These are phyloP conservation scores for Malthinus flaveolus DNA, from an alignment of 2,888 invertebrate species.

Conservation along the genomic window DNA sequence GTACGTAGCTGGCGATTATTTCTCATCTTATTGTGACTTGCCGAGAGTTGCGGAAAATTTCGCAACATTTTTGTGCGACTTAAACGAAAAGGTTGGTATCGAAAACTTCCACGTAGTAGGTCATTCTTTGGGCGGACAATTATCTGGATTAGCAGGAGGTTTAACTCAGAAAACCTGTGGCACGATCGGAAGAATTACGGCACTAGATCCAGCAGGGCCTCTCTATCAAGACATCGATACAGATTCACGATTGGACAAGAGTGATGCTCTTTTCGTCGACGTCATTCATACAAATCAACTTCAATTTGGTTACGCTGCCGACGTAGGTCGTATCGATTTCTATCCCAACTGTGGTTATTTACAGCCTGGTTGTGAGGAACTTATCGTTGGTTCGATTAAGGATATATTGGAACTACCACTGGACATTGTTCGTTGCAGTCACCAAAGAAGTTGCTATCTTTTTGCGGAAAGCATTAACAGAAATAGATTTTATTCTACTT, in stretches of 20 bases:
- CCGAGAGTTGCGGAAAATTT: too few relatives aligned
- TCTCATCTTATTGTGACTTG: too few relatives aligned
- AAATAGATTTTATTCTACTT: too few relatives aligned
- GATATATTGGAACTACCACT: background rate
- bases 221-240: background rate
- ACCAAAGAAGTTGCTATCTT: too few relatives aligned
- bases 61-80: too few relatives aligned
- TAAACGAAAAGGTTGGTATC: too few relatives aligned
- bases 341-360: background rate
- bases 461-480: too few relatives aligned
- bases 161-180: too few relatives aligned
- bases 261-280: background rate
- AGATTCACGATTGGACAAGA: background rate
- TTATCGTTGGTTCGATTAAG: background rate
- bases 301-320: background rate
- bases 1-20: background rate
- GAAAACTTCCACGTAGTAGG: too few relatives aligned
- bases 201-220: background rate
- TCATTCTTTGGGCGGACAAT: too few relatives aligned
- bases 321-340: background rate
- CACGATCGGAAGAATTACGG: background rate
- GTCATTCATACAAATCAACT: background rate
- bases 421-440: too few relatives aligned
- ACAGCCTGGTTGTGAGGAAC: background rate
- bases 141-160: too few relatives aligned